These are phyloP conservation scores for Pyrochroa serraticornis DNA, from an alignment of 2,888 invertebrate genomes.

Conservation along the genomic window DNA sequence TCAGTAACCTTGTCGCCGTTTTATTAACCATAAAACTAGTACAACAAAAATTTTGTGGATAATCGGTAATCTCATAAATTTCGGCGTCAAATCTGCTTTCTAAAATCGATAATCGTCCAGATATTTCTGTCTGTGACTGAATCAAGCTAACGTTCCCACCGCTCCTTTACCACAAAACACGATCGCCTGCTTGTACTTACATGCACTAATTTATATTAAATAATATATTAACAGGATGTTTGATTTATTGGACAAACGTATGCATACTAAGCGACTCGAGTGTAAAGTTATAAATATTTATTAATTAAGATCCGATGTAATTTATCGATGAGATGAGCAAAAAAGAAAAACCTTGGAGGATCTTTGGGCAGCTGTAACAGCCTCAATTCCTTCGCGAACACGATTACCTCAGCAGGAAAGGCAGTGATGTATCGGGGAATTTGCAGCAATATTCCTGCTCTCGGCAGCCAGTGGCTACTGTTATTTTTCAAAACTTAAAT, in stretches of 20 bases:
- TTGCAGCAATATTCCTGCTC: not conserved
- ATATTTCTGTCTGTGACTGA: too few relatives aligned
- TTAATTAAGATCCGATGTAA: slow-evolving; percentile 23
- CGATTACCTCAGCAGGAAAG: not conserved
- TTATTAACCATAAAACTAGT: too few relatives aligned
- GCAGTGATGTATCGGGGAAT: not conserved
- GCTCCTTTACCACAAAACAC: too few relatives aligned
- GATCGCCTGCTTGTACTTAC: slow-evolving; percentile 24
- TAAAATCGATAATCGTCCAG: too few relatives aligned
- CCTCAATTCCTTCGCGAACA: not conserved
- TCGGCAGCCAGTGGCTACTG: not conserved
- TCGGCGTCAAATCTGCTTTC: too few relatives aligned
- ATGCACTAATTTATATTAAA: slow-evolving; percentile 29
- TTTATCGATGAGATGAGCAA: slow-evolving; percentile 15
- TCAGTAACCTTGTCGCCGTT: too few relatives aligned
- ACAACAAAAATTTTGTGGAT: too few relatives aligned
- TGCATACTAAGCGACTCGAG: slow-evolving; percentile 26
- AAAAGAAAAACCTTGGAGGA: not conserved
- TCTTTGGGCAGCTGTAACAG: not conserved
- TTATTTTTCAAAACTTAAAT: too few relatives aligned
- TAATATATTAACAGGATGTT: slow-evolving; percentile 29
- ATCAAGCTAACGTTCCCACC: too few relatives aligned
- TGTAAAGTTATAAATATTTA: slow-evolving; percentile 32
- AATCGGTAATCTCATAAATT: too few relatives aligned
- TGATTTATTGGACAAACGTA: slow-evolving; percentile 30